Percentiles rank a stretch among this genome's conserved stretches.
Evolutionary conservation across 2,888 invertebrate species (phyloP).

Genomic region (Macrosoma leucophasiata): DNA sequence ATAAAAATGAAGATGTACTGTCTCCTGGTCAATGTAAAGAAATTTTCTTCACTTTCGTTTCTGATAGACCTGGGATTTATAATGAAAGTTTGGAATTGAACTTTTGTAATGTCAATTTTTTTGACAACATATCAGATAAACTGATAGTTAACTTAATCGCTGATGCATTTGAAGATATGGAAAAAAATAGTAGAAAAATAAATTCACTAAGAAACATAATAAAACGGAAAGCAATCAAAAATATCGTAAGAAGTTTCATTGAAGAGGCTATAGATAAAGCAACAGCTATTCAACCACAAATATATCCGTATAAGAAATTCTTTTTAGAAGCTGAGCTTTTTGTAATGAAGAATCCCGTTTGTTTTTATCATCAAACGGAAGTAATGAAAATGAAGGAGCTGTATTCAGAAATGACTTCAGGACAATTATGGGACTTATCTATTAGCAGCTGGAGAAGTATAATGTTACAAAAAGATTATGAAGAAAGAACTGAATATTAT

Average conservation of each 20-base stretch:
- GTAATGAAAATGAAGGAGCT: conserved; percentile 45
- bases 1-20: conserved; percentile 71
- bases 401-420: conserved; percentile 44
- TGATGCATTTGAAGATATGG: conserved; percentile 45
- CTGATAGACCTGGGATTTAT: conserved; percentile 48
- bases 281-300: conserved; percentile 37
- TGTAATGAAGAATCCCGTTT: conserved; percentile 59
- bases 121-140: conserved; percentile 41
- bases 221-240: conserved; percentile 35
- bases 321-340: conserved; percentile 59
- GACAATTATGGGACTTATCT: conserved; percentile 50
- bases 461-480: conserved; percentile 53
- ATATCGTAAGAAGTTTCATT: conserved; percentile 36
- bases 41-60: conserved; percentile 65
- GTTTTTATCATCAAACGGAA: conserved; percentile 63
- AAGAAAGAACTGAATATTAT: conserved; percentile 55
- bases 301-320: conserved; percentile 52
- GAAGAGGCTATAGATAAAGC: conserved; percentile 37
- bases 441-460: conserved; percentile 47
- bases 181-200: conserved; percentile 31
- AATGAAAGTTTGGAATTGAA: conserved; percentile 67
- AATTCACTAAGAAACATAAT: conserved; percentile 40
- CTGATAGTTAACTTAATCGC: conserved; percentile 48
- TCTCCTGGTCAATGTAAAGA: conserved; percentile 64
- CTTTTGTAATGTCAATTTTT: conserved; percentile 57